Percentiles rank a stretch among this genome's conserved stretches.
These are phyloP conservation scores for Corydoras sp. DNA, from an alignment of 2,113 vertebrate genomes.

Conservation along the genomic window DNA sequence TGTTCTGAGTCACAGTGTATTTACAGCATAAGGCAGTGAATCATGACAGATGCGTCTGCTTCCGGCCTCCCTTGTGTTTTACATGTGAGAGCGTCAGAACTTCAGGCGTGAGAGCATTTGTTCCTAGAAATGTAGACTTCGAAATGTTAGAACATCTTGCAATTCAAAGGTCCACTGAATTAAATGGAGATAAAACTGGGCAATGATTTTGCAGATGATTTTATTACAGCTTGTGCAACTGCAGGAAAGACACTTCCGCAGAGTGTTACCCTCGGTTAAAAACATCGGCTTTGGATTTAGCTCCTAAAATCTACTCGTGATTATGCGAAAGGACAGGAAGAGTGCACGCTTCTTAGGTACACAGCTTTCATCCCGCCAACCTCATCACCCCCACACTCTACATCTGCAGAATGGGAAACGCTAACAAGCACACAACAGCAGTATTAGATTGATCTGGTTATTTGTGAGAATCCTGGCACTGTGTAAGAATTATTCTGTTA, in stretches of 20 bases:
- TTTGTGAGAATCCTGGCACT: not conserved
- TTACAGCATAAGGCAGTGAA: constrained; percentile 34
- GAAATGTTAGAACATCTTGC: no score
- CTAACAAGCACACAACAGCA: constrained; percentile 6
- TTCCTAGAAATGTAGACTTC: not conserved
- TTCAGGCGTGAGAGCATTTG: not conserved
- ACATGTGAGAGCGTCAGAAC: not conserved
- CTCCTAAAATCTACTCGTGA: no score
- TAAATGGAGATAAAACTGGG: constrained; percentile 1
- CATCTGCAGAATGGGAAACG: not conserved
- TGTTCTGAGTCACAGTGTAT: constrained; percentile 45
- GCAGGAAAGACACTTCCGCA: not conserved
- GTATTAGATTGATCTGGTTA: not conserved
- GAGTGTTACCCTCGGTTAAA: no score
- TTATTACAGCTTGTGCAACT: not conserved
- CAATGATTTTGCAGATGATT: not conserved
- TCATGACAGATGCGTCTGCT: constrained; percentile 51
- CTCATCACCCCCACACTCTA: no score
- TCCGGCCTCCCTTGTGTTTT: not conserved
- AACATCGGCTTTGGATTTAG: no score
- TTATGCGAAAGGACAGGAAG: no score
- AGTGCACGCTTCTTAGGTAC: no score
- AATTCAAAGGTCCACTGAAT: not conserved
- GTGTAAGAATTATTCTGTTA: constrained; percentile 3
- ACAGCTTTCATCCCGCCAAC: not conserved